Percentiles rank a stretch among this genome's conserved stretches.
phyloP scores from a whole-genome alignment of 2,113 vertebrate genomes.

The Spea bombifrons region DNA sequence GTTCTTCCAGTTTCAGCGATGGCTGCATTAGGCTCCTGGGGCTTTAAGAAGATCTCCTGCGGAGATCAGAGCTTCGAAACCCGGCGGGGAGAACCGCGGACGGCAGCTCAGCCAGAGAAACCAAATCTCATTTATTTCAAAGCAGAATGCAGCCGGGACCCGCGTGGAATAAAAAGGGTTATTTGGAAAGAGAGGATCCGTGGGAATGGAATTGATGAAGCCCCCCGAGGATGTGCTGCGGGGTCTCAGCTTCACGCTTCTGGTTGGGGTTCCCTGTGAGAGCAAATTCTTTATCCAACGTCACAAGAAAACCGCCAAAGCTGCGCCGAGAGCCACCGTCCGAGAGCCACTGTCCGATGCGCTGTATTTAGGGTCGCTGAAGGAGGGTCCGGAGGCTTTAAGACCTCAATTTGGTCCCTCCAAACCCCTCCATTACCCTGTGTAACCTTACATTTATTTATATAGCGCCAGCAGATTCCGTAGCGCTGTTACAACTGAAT shows the following conservation, averaged over 20 bases:
- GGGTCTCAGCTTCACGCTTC: background rate
- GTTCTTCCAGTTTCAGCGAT: background rate
- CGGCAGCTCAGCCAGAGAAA: background rate
- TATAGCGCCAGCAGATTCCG: no score
- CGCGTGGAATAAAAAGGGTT: background rate
- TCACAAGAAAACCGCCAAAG: background rate
- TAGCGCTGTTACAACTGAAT: no score
- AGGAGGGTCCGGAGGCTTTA: no score
- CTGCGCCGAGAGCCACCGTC: no score
- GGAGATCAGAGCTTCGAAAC: conserved; percentile 7
- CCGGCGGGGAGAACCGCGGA: background rate
- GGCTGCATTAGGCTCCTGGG: background rate
- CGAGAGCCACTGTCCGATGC: no score
- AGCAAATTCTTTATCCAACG: background rate
- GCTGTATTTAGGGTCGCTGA: no score
- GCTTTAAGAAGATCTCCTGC: background rate
- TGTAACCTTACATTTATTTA: no score
- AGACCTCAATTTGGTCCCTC: no score
- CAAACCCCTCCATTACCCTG: no score
- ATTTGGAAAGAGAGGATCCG: background rate
- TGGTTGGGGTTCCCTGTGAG: background rate
- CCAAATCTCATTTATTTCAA: conserved; percentile 5
- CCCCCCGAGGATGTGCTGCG: no score
- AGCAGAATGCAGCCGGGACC: background rate
- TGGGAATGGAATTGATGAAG: no score